Conservation (phyloP, 2,888 invertebrate genomes). For the Frankliniella intonsa region DNA sequence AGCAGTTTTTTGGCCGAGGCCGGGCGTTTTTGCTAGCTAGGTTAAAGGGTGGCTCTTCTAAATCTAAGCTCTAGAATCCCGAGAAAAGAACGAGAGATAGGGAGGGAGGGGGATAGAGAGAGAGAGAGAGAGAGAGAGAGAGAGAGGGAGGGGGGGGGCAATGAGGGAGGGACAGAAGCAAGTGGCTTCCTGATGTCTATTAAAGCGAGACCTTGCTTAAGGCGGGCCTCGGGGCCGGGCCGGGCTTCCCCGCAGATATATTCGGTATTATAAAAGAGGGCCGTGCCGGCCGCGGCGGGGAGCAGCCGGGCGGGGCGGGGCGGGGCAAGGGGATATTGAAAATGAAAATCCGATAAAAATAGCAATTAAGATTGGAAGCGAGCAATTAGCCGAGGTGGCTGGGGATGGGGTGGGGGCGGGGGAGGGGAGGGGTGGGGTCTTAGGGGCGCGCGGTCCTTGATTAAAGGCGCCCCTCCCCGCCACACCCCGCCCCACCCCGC, state of each 20-base stretch:
- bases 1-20: not conserved
- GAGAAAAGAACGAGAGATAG: too few relatives aligned
- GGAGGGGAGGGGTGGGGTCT: not conserved
- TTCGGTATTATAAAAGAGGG: not conserved
- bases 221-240: not conserved
- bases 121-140: too few relatives aligned
- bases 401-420: not conserved
- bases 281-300: too few relatives aligned
- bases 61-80: too few relatives aligned
- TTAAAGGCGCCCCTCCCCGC: not conserved
- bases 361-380: conserved; percentile 25
- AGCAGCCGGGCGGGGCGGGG: not conserved
- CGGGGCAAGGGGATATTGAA: conserved; percentile 7
- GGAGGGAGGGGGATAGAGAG: too few relatives aligned
- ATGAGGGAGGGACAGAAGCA: too few relatives aligned
- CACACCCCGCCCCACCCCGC: too few relatives aligned
- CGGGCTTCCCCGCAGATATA: not conserved
- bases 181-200: too few relatives aligned
- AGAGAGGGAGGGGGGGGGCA: too few relatives aligned
- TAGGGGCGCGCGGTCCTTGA: not conserved
- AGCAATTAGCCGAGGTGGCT: conserved; percentile 10
- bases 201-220: too few relatives aligned
- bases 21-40: too few relatives aligned
- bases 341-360: conserved; percentile 27
- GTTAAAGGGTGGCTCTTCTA: too few relatives aligned